These are phyloP conservation scores for Sarcophaga variegata DNA, from an alignment of 2,888 invertebrate species.

Conservation along the genomic window DNA sequence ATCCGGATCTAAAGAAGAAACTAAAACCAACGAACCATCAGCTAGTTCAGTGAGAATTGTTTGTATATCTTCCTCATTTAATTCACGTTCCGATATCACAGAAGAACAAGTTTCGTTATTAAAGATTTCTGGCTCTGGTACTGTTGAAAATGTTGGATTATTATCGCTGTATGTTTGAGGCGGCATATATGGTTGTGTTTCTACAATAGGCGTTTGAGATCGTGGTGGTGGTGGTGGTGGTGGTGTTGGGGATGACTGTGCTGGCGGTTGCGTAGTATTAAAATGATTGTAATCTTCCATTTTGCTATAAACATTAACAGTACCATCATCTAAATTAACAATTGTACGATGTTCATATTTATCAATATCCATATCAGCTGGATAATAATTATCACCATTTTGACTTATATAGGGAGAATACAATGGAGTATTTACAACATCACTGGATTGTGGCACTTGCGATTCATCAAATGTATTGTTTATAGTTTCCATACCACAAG, in stretches of 20 bases:
- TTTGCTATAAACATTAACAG: constrained; percentile 39
- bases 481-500: neutral
- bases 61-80: constrained; percentile 76
- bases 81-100: constrained; percentile 58
- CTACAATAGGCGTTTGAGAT: constrained; percentile 4
- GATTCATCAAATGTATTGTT: neutral
- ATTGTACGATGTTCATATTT: constrained; percentile 59
- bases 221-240: neutral
- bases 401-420: neutral
- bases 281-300: constrained; percentile 61
- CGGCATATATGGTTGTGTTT: neutral
- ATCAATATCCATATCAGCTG: constrained; percentile 41
- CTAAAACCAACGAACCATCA: constrained; percentile 79
- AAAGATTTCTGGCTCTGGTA: constrained; percentile 11
- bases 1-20: constrained; percentile 78
- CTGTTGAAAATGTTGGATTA: neutral
- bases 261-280: constrained; percentile 22
- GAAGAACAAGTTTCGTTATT: constrained; percentile 49
- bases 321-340: constrained; percentile 71
- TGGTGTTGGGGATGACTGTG: neutral
- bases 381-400: constrained; percentile 26
- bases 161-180: neutral
- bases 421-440: neutral
- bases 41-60: constrained; percentile 78
- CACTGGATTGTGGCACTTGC: neutral